Percentiles rank a stretch among this genome's conserved stretches.
Evolutionary conservation across 2,888 invertebrate genomes (phyloP).

Genomic region (Phragmatobia fuliginosa): DNA sequence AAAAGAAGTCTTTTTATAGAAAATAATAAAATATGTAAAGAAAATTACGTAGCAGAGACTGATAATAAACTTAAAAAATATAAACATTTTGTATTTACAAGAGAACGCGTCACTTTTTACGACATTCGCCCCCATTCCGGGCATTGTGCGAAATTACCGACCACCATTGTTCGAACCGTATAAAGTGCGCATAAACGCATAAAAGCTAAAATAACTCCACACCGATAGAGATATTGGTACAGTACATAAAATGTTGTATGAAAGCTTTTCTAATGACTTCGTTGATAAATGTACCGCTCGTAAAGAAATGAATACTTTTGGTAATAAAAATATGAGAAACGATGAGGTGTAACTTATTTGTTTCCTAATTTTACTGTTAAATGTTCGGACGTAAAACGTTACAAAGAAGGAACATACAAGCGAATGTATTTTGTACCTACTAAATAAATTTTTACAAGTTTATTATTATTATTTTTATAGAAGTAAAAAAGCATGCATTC

Average conservation of each 20-base stretch:
- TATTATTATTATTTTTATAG: constrained; percentile 16
- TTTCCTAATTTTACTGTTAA: constrained; percentile 18
- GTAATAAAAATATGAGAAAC: constrained; percentile 22
- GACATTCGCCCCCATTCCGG: constrained; percentile 40
- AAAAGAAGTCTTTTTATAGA: constrained; percentile 1
- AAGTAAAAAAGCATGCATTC: not conserved
- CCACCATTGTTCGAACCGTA: constrained; percentile 52
- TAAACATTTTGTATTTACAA: constrained; percentile 48
- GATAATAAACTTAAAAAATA: constrained; percentile 51
- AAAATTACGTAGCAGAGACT: constrained; percentile 16
- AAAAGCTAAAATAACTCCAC: constrained; percentile 53
- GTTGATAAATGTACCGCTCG: constrained; percentile 30
- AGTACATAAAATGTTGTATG: constrained; percentile 44
- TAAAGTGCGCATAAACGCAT: constrained; percentile 53
- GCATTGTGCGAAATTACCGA: constrained; percentile 47
- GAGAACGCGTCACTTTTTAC: constrained; percentile 47
- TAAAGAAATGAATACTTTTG: constrained; percentile 20
- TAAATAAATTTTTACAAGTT: not conserved
- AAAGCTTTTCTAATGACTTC: constrained; percentile 39
- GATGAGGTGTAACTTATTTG: constrained; percentile 17
- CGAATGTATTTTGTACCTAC: not conserved
- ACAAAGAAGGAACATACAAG: not conserved
- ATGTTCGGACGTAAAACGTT: constrained; percentile 8
- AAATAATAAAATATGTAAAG: constrained; percentile 11
- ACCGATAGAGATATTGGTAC: constrained; percentile 49